Evolutionary conservation across 2,888 invertebrate species (phyloP), one percentile per base, ranked within the genome.

Genomic region (Melieria crassipennis): DNA sequence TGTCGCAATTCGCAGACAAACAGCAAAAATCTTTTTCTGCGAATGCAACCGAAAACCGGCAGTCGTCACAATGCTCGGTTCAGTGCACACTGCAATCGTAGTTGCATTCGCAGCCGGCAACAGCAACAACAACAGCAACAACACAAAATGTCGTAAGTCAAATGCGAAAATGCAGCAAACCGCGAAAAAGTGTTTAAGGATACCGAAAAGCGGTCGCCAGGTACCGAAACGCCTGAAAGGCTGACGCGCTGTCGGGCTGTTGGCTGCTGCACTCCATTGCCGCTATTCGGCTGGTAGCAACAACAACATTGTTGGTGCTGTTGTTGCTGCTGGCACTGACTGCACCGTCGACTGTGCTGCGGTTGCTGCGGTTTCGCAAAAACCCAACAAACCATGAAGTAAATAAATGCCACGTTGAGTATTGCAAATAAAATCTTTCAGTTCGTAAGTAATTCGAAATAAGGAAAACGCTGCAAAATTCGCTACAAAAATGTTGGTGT

Each of bases 301-400:
- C 58, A 58, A 58, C 66, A 66, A 66, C 48, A 60, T 58, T 58
- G 58, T 47, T 66, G 45, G 9, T 62, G 10, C 16, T 10, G 63
- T 16, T 60, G 50, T 45, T 6, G 30, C 47, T 6, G 50, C 42
- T 52, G 60, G 43, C 47, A 30, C 43, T 67, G 43, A 30, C 60
- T 50, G 47, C 30, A 30, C 30, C 30, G 30, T 30, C 30, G 30
- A 30, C 30, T 30, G 30, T 30, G 48, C 48, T 60, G 60, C 10
- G 67, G 67, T 69, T 69, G 42, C 62, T 80, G 81, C 78, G 81
- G 81, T 77, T 79, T 81, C 79, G 81, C 81, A 81, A 79, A 79
- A 80, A 81, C 77, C 79, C 82, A 82, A 81, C 82, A 81, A 82
- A 80, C 79, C 82, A 80, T 82, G 81, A 82, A 82, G 79, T 80